Evolutionary conservation across 2,113 vertebrate genomes (phyloP), one percentile per base, ranked within the genome.

Genomic region (Ammodramus savannarum): DNA sequence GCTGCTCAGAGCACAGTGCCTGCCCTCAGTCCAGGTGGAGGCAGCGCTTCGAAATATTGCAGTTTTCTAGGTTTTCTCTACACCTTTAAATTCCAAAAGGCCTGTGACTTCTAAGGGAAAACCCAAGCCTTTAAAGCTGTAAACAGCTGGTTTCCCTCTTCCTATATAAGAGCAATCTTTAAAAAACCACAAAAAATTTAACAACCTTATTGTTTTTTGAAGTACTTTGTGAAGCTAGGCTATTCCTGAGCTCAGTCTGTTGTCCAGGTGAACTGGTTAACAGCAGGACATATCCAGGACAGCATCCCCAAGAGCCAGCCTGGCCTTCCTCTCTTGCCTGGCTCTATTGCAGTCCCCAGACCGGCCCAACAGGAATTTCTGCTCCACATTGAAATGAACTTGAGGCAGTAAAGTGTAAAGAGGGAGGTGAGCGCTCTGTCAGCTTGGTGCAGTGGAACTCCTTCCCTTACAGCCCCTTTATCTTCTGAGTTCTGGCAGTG

Each of bases 111-210:
- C 67, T 76, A 55, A 87, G 54, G 49, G 16, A 49, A 75, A 75
- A 76, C 32, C 0, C 34, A 59, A 87, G 87, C 66, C n/a, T 69
- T 89, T 62, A 93, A 77, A 95, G 89, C 78, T 58, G 67, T 95
- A 95, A 97, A 96, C 93, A 96, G 95, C 93, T 95, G 93, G n/a
- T 95, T 91, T 87, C 62, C 51, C 87, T 96, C 87, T 49, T 87
- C 71, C 87, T 76, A 15, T 87, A 36, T 43, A 87, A 94, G 55
- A 91, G 51, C 55, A 91, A 91, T 91, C 77, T 95, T 87, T 38
- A 19, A 73, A 84, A 90, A 92, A 85, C 7, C 87, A 85, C 91
- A 94, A 93, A 93, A 96, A 59, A 7, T 87, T 91, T 95, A 93
- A 95, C 91, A 79, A 8, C 84, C 74, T 52, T 55, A 16, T 61